Conservation (phyloP, 1,140 invertebrate species). For the Metaphire vulgaris region DNA sequence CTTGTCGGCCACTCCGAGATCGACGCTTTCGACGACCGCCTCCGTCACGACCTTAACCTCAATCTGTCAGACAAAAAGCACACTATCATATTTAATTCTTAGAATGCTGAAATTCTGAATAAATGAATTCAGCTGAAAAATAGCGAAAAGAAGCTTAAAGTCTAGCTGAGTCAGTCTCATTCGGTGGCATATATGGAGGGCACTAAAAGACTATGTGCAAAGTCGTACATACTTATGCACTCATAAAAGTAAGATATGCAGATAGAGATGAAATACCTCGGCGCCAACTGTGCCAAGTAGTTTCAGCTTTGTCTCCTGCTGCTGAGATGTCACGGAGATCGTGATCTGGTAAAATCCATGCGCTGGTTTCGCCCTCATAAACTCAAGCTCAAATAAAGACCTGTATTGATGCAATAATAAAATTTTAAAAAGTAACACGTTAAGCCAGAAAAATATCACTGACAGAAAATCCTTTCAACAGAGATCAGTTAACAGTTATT, state of each 20-base stretch:
- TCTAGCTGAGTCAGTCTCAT: no score
- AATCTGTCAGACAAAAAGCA: slow-evolving; percentile 37
- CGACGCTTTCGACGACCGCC: slow-evolving; percentile 67
- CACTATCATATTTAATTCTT: no score
- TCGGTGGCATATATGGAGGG: no score
- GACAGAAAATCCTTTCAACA: no score
- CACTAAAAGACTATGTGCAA: no score
- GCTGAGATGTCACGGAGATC: slow-evolving; percentile 59
- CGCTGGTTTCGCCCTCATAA: slow-evolving; percentile 69
- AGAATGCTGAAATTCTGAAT: no score
- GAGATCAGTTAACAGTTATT: no score
- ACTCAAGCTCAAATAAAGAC: slow-evolving; percentile 70
- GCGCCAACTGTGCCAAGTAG: slow-evolving; percentile 58
- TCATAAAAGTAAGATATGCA: no score
- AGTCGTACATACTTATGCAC: no score
- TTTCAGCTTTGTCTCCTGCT: slow-evolving; percentile 54
- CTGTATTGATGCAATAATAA: slow-evolving; percentile 49
- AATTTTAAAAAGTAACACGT: no score
- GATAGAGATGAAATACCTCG: slow-evolving; percentile 55
- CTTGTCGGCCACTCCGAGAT: slow-evolving; percentile 81
- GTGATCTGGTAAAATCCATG: slow-evolving; percentile 77
- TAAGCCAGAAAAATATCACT: background rate
- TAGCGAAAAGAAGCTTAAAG: no score
- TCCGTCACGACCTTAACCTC: slow-evolving; percentile 53
- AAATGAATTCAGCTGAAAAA: no score